A percentile compares a stretch with the other conserved stretches of the same genome.
Evolutionary conservation across 1,140 invertebrate species (phyloP).

Genomic region (Aphelenchoides besseyi): DNA sequence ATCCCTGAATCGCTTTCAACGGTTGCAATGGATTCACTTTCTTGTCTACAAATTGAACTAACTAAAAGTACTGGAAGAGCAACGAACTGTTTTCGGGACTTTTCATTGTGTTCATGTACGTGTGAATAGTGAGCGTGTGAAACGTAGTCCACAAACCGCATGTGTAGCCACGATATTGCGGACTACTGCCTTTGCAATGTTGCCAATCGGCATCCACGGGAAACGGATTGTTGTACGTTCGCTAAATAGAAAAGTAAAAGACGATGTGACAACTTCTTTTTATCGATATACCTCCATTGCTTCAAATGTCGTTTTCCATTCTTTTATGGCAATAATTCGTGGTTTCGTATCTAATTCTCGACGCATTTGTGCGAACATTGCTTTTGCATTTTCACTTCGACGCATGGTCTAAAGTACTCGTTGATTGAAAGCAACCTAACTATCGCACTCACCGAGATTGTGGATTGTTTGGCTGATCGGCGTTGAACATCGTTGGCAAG

Average conservation of each 20-base stretch:
- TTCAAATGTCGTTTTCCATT: slow-evolving; percentile 46
- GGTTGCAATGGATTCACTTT: slow-evolving; percentile 51
- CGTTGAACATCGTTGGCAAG: slow-evolving; percentile 16
- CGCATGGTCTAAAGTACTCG: slow-evolving; percentile 23
- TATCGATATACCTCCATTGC: slow-evolving; percentile 20
- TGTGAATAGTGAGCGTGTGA: slow-evolving; percentile 82
- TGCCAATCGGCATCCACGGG: slow-evolving; percentile 72
- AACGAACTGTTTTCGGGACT: slow-evolving; percentile 1
- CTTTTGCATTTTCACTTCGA: slow-evolving; percentile 30
- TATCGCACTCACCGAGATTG: no score
- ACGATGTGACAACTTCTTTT: background rate
- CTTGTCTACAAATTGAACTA: slow-evolving; percentile 37
- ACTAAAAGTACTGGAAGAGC: background rate
- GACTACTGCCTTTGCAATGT: slow-evolving; percentile 76
- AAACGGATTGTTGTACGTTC: slow-evolving; percentile 48
- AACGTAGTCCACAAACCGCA: slow-evolving; percentile 93
- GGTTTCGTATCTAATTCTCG: slow-evolving; percentile 17
- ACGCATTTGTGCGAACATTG: slow-evolving; percentile 15
- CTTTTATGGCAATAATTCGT: background rate
- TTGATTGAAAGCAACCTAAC: no score
- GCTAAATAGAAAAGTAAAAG: slow-evolving; percentile 26
- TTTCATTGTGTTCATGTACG: slow-evolving; percentile 66
- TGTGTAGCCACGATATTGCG: slow-evolving; percentile 78
- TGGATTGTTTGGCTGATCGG: slow-evolving; percentile 21
- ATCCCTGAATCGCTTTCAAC: slow-evolving; percentile 58